phyloP scores from a whole-genome alignment of 1,140 invertebrate genomes.

The Calosoma granatense region DNA sequence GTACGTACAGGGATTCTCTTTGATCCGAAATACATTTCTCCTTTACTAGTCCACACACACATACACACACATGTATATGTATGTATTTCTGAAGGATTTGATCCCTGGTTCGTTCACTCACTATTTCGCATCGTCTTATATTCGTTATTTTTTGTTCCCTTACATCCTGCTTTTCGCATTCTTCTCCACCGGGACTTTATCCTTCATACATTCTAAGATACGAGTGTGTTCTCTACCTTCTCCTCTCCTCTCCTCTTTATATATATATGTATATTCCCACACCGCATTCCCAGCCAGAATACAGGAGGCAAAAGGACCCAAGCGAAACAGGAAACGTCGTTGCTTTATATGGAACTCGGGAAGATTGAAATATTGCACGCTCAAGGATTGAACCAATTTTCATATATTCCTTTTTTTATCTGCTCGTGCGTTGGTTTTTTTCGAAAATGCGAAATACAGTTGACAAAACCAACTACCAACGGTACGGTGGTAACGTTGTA shows the following conservation, averaged over 20 bases:
- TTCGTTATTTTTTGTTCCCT: slow-evolving; percentile 30
- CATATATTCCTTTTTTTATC: slow-evolving; percentile 25
- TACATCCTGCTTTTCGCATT: slow-evolving; percentile 28
- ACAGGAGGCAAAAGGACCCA: slow-evolving; percentile 13
- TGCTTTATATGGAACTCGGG: slow-evolving; percentile 24
- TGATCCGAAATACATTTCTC: slow-evolving; percentile 29
- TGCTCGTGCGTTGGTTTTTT: background rate
- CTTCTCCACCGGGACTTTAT: slow-evolving; percentile 30
- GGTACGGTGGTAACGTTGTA: too few species aligned
- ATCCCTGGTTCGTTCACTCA: slow-evolving; percentile 26
- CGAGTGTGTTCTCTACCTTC: background rate
- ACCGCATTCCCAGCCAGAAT: background rate
- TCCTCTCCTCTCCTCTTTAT: background rate
- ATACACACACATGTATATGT: too few species aligned
- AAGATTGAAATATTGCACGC: slow-evolving; percentile 33
- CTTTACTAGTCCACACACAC: too few species aligned
- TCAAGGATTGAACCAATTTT: slow-evolving; percentile 34
- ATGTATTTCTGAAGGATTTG: too few species aligned
- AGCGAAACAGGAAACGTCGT: slow-evolving; percentile 30
- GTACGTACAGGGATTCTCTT: slow-evolving; percentile 29
- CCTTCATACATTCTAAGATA: slow-evolving; percentile 31
- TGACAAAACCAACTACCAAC: too few species aligned
- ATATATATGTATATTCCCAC: background rate
- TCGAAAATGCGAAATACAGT: background rate
- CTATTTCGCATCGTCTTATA: slow-evolving; percentile 24